phyloP scores from a whole-genome alignment of 2,888 invertebrate species.

The Platerodrilus igneus region DNA sequence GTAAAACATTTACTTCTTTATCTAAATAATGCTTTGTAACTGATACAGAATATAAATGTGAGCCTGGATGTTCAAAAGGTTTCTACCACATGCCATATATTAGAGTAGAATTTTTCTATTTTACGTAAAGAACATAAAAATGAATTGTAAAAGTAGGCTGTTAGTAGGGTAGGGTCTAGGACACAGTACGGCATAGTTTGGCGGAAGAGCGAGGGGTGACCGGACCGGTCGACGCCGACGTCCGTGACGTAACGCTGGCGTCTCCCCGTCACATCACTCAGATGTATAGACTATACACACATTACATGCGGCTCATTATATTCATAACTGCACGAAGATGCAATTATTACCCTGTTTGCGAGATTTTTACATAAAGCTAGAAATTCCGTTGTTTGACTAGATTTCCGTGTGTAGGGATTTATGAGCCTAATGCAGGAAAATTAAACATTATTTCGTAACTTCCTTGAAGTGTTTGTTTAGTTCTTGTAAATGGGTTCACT shows the following conservation, averaged over 20 bases:
- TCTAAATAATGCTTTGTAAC: too few relatives aligned
- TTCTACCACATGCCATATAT: too few relatives aligned
- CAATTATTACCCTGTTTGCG: slow-evolving; percentile 15
- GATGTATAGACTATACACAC: slow-evolving; percentile 35
- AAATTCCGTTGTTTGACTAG: slow-evolving; percentile 2
- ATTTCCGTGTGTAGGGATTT: slow-evolving; percentile 8
- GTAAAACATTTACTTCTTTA: too few relatives aligned
- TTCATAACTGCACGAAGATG: slow-evolving; percentile 17
- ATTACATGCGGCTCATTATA: slow-evolving; percentile 38
- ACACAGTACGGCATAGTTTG: slow-evolving; percentile 19
- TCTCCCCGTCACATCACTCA: slow-evolving; percentile 41
- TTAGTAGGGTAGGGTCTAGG: slow-evolving; percentile 22
- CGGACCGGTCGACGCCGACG: slow-evolving; percentile 40
- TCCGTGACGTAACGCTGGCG: slow-evolving; percentile 42
- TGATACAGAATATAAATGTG: too few relatives aligned
- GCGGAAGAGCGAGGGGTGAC: slow-evolving; percentile 24
- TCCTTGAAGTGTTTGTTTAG: slow-evolving; percentile 9
- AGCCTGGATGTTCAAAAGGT: too few relatives aligned
- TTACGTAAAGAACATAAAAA: slow-evolving; percentile 15
- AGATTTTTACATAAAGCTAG: too few relatives aligned
- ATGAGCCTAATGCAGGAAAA: slow-evolving; percentile 10
- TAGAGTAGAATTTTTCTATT: slow-evolving; percentile 10
- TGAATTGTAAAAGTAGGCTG: slow-evolving; percentile 21
- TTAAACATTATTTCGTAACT: slow-evolving; percentile 13
- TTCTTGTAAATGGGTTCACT: slow-evolving; percentile 12